phyloP scores from a whole-genome alignment of 1,140 invertebrate genomes.

The Pemphigus obesinymphae region DNA sequence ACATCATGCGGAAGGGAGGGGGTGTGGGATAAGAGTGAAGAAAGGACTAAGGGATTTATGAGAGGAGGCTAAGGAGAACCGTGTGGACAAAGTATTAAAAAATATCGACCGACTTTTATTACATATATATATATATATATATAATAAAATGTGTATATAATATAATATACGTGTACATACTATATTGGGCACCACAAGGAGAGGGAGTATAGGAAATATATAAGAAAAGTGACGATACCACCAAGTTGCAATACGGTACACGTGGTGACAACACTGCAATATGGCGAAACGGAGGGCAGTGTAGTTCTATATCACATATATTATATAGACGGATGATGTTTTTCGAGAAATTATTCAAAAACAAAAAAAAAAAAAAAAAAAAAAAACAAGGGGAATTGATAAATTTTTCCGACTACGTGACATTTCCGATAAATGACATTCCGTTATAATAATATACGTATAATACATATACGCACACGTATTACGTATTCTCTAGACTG shows the following conservation, averaged over 20 bases:
- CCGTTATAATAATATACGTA: too few relatives aligned
- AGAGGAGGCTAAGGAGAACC: not conserved
- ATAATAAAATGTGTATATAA: not conserved
- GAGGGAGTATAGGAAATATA: not conserved
- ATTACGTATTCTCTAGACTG: too few relatives aligned
- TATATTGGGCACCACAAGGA: not conserved
- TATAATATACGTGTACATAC: not conserved
- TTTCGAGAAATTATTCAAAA: not conserved
- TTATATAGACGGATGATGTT: not conserved
- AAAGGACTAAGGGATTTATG: not conserved
- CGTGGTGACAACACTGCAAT: slow-evolving; percentile 18
- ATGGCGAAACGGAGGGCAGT: not conserved
- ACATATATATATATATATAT: not conserved
- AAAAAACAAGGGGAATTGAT: not conserved
- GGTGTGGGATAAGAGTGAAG: not conserved
- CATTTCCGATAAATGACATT: not conserved
- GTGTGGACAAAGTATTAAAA: slow-evolving; percentile 29
- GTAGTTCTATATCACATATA: not conserved
- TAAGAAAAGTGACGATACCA: not conserved
- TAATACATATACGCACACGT: too few relatives aligned
- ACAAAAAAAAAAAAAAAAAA: not conserved
- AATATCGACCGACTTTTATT: slow-evolving; percentile 8
- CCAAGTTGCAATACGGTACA: slow-evolving; percentile 2
- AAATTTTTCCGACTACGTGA: not conserved
- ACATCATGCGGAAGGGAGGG: not conserved